Conservation (phyloP, 1,140 invertebrate genomes). For the Drosophila jambulina region DNA sequence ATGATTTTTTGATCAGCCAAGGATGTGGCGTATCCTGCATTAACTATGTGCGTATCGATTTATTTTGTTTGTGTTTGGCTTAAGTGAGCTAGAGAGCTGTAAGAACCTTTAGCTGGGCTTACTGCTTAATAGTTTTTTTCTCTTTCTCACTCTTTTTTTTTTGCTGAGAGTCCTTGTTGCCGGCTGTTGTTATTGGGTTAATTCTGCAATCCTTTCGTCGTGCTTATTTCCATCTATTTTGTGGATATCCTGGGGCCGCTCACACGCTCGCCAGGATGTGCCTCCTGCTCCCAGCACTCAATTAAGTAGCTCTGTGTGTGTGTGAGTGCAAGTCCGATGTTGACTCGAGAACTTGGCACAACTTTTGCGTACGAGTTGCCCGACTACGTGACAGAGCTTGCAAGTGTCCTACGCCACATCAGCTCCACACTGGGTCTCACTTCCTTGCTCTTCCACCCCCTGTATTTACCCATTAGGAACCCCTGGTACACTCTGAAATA, state of each 20-base stretch:
- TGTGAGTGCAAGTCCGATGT: slow-evolving; percentile 31
- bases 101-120: slow-evolving; percentile 7
- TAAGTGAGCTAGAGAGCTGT: slow-evolving; percentile 5
- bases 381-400: slow-evolving; percentile 42
- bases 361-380: slow-evolving; percentile 52
- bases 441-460: too few species aligned
- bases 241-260: slow-evolving; percentile 35
- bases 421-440: not conserved
- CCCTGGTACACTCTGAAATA: slow-evolving; percentile 21
- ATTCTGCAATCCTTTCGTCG: slow-evolving; percentile 33
- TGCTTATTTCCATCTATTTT: slow-evolving; percentile 40
- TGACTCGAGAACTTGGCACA: slow-evolving; percentile 56
- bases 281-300: slow-evolving; percentile 25
- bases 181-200: slow-evolving; percentile 36
- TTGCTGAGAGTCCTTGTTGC: slow-evolving; percentile 3
- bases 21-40: not conserved
- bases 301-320: slow-evolving; percentile 25
- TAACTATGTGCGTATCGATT: slow-evolving; percentile 15
- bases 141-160: not conserved
- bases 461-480: not conserved
- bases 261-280: slow-evolving; percentile 29
- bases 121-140: slow-evolving; percentile 9
- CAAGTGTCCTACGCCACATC: slow-evolving; percentile 11
- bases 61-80: slow-evolving; percentile 14
- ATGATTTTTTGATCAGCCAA: slow-evolving; percentile 7